Conservation (phyloP, 1,140 invertebrate species). For the Phymorhynchus buccinoides region DNA sequence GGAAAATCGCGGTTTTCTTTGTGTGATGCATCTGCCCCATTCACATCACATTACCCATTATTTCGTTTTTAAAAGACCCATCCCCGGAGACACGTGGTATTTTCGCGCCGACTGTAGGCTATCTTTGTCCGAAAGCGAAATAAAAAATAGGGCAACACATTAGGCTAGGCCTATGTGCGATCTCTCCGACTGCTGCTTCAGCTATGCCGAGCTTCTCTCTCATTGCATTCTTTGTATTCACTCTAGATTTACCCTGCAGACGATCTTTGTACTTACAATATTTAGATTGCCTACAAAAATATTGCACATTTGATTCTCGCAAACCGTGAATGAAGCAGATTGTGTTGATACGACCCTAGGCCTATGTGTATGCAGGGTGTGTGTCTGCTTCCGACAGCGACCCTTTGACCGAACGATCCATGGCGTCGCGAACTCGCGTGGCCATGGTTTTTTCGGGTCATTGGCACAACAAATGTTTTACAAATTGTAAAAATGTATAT, state of each 20-base stretch:
- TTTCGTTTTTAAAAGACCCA: neutral
- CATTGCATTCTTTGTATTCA: neutral
- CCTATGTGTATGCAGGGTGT: neutral
- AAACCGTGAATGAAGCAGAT: neutral
- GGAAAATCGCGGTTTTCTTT: constrained; percentile 35
- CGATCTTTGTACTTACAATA: neutral
- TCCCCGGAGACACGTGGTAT: neutral
- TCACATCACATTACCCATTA: neutral
- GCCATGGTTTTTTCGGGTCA: constrained; percentile 25
- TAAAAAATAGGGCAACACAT: constrained; percentile 5
- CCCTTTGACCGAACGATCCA: constrained; percentile 37
- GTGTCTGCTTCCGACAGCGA: constrained; percentile 18
- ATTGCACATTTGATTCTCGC: neutral
- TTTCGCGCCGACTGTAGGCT: constrained; percentile 18
- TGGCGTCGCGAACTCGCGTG: constrained; percentile 39
- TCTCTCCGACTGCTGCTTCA: constrained; percentile 21
- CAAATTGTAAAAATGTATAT: constrained; percentile 14
- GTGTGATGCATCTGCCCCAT: constrained; percentile 15
- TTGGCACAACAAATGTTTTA: constrained; percentile 15
- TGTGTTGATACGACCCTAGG: neutral
- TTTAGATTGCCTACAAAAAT: neutral
- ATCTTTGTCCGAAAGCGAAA: constrained; percentile 23
- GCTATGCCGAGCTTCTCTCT: constrained; percentile 12
- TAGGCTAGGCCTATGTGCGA: neutral
- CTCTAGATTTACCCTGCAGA: neutral